Base-by-base conservation (phyloP, 2,888 invertebrate species). In the Heliconius hortense region DNA sequence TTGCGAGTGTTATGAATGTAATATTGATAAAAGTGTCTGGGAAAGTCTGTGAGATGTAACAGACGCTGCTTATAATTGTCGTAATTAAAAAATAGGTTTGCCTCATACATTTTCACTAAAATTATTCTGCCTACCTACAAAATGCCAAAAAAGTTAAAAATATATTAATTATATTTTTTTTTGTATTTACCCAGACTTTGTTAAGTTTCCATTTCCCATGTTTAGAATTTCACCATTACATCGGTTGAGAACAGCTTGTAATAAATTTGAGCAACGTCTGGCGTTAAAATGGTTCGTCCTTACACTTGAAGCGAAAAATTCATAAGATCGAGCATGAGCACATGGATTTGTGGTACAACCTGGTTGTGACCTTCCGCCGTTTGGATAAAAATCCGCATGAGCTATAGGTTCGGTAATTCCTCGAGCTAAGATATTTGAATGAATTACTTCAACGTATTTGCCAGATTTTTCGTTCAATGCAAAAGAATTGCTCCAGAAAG, bases 341-440 rank as follows among this genome's bases (percentile, higher is more conserved):
- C 93, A 93, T 2, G 84, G 84, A 78, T 84, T 88, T 63, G 83
- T 21, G 74, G 77, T 79, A 78, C 93, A 93, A 2, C 92, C 91
- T 1, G 92, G 92, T 79, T 92, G 92, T 79, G 86, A 84, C 8
- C 84, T 85, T 64, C 91, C 92, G 0, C 91, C 92, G 78, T 93
- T 93, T 8, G 91, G 90, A 80, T 92, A 94, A 83, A 92, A 93
- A 81, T 92, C 89, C 18, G 86, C 84, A 66, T 90, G 62, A 10
- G 84, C 88, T 43, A 89, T 85, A 2, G 84, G 82, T 71, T 87
- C 82, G 74, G 86, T 85, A 77, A 91, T 90, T 26, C 93, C 93
- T 7, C 90, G 84, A 0, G 83, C 71, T 8, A 88, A 85, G 35
- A 89, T 89, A 53, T 93, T 89, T 0, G 92, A 92, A 79, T 93